Conservation (phyloP, 37 sponge, comb jelly and placozoan genomes). For the Trichoplax adhaerens region DNA sequence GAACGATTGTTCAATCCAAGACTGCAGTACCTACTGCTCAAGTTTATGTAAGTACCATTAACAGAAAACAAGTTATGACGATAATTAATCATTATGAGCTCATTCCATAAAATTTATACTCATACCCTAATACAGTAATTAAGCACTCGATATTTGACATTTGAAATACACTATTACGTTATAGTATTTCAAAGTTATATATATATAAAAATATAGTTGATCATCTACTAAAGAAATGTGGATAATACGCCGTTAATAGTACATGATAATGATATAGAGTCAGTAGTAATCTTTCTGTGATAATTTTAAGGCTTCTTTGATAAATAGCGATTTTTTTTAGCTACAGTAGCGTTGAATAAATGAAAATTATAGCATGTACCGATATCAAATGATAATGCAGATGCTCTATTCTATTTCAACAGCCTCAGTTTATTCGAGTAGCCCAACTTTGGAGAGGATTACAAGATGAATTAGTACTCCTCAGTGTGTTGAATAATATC, state of each 20-base stretch:
- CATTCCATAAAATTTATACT: background rate
- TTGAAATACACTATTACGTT: too few relatives aligned
- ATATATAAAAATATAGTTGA: too few relatives aligned
- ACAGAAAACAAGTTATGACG: background rate
- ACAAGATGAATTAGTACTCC: conserved; percentile 90
- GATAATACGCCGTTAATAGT: too few relatives aligned
- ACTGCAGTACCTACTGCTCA: conserved; percentile 93
- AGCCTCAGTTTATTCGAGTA: conserved; percentile 76
- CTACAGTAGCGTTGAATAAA: too few relatives aligned
- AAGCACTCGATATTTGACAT: background rate
- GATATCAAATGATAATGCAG: too few relatives aligned
- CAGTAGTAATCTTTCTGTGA: background rate
- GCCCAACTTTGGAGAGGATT: conserved; percentile 68
- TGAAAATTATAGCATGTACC: too few relatives aligned
- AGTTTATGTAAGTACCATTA: conserved; percentile 53
- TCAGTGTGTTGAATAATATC: conserved; percentile 85
- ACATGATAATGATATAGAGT: too few relatives aligned
- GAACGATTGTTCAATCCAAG: conserved; percentile 82
- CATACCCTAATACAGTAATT: background rate
- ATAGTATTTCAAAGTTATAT: too few relatives aligned
- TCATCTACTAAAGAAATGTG: too few relatives aligned
- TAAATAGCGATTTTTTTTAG: too few relatives aligned
- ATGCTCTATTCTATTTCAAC: too few relatives aligned
- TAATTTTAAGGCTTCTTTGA: background rate
- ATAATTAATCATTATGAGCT: background rate